Evolutionary conservation across 2,888 invertebrate species (phyloP).

Genomic region (Drosophila monieri): DNA sequence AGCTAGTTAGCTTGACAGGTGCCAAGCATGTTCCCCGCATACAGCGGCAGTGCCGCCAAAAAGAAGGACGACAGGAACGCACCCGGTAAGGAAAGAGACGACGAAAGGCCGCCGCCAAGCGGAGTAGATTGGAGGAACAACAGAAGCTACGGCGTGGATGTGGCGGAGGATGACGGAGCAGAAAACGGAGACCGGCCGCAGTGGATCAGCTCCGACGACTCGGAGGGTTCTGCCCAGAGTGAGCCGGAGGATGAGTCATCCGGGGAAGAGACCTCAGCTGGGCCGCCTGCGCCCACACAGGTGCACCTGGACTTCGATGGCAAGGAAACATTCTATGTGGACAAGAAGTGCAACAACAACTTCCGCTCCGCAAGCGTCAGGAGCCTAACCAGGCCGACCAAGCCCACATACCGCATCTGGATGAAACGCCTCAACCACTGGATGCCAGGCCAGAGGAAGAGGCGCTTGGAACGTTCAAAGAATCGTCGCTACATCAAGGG

Average conservation of each 20-base stretch:
- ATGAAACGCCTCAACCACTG: neutral
- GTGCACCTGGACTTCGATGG: conserved; percentile 71
- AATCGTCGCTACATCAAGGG: neutral
- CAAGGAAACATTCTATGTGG: conserved; percentile 86
- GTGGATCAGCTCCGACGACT: neutral
- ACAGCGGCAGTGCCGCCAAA: conserved; percentile 5
- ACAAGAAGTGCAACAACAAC: conserved; percentile 85
- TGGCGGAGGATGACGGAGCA: neutral
- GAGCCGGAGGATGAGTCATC: neutral
- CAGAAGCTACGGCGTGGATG: neutral
- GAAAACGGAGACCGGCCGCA: neutral
- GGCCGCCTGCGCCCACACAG: neutral
- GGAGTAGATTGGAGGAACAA: neutral
- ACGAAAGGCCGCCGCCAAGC: neutral
- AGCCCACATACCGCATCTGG: conserved; percentile 85
- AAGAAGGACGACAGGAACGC: neutral
- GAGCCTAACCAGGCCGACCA: conserved; percentile 87
- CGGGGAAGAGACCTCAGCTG: neutral
- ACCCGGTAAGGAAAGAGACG: neutral
- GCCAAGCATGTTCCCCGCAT: conserved; percentile 55
- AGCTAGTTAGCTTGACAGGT: neutral
- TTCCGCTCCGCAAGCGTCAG: conserved; percentile 85
- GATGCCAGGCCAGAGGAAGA: neutral
- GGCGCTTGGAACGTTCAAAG: conserved; percentile 31
- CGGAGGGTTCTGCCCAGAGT: neutral